phyloP scores from a whole-genome alignment of 2,113 vertebrate species.

The Pluvianellus socialis region DNA sequence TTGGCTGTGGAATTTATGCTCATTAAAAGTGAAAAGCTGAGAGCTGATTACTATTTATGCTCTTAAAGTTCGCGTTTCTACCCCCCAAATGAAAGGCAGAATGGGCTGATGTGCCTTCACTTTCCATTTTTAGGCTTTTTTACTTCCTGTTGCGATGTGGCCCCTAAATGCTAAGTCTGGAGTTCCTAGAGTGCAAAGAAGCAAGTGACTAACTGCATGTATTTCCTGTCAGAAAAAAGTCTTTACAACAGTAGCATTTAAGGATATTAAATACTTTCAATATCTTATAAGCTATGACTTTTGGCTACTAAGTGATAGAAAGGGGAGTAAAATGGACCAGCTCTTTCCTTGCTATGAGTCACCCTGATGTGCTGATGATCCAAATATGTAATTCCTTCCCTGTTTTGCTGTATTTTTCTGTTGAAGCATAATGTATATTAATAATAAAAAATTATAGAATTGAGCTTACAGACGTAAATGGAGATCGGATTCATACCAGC shows the following conservation, averaged over 20 bases:
- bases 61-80: neutral
- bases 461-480: neutral
- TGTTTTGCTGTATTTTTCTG: neutral
- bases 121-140: neutral
- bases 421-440: neutral
- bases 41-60: neutral
- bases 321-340: neutral
- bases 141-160: neutral
- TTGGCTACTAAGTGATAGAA: neutral
- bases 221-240: neutral
- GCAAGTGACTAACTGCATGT: neutral
- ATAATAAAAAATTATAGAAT: neutral
- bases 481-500: neutral
- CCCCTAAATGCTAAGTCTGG: neutral
- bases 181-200: neutral
- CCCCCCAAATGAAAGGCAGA: neutral
- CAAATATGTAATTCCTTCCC: neutral
- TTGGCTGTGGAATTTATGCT: slow-evolving; percentile 35
- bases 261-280: neutral
- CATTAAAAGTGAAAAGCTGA: slow-evolving; percentile 40
- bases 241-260: neutral
- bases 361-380: neutral
- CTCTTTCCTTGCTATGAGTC: neutral
- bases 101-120: neutral
- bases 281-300: neutral